These are phyloP conservation scores for Borostomias antarcticus DNA, from an alignment of 2,797 vertebrate genomes.

Conservation along the genomic window DNA sequence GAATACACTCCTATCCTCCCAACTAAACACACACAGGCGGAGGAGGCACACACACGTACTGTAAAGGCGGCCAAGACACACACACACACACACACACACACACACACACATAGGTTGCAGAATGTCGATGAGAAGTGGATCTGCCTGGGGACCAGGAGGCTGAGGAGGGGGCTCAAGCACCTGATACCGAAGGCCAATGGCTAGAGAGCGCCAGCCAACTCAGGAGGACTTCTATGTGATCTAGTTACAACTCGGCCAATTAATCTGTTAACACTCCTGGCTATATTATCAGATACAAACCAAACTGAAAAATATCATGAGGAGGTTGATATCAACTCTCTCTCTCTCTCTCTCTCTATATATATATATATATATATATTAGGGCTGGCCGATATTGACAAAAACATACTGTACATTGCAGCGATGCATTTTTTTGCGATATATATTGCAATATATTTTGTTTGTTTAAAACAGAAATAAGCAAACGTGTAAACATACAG, in stretches of 20 bases:
- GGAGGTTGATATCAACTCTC: conserved; percentile 55
- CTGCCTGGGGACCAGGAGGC: conserved; percentile 43
- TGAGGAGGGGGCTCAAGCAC: conserved; percentile 44
- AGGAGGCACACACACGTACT: conserved; percentile 27
- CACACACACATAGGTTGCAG: too few relatives aligned
- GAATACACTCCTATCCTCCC: conserved; percentile 56
- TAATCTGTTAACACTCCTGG: background rate
- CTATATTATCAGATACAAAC: conserved; percentile 10
- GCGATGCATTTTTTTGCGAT: too few relatives aligned
- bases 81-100: too few relatives aligned
- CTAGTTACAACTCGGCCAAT: background rate
- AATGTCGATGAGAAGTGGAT: conserved; percentile 65
- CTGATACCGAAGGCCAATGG: conserved; percentile 50
- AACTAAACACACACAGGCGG: conserved; percentile 44
- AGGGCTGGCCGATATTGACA: too few relatives aligned
- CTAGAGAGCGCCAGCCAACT: background rate
- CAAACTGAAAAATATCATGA: conserved; percentile 58
- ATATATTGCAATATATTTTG: too few relatives aligned
- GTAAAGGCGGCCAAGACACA: conserved; percentile 24
- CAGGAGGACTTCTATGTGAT: background rate
- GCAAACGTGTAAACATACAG: too few relatives aligned
- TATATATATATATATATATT: conserved; percentile 9
- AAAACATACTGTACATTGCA: too few relatives aligned
- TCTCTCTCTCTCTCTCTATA: conserved; percentile 65
- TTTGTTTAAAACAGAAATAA: too few relatives aligned